Percentiles rank a stretch among this genome's conserved stretches.
phyloP scores from a whole-genome alignment of 2,888 invertebrate genomes.

The Graphium colonna region DNA sequence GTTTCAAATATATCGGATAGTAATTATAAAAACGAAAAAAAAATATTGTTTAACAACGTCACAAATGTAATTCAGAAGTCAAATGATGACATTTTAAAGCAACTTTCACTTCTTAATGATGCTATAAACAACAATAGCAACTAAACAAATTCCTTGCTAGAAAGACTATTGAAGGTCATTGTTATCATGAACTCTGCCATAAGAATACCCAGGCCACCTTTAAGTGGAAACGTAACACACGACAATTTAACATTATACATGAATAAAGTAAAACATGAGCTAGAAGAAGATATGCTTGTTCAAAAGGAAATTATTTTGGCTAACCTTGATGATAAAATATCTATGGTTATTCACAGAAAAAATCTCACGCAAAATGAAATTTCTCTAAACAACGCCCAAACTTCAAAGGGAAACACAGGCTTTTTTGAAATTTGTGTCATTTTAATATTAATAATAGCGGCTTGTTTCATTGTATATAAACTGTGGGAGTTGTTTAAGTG shows the following conservation, averaged over 20 bases:
- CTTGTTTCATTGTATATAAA: not conserved
- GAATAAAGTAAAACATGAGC: conserved; percentile 35
- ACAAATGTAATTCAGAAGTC: conserved; percentile 1
- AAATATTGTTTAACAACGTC: not conserved
- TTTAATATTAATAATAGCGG: not conserved
- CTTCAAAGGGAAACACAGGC: not conserved
- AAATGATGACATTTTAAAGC: not conserved
- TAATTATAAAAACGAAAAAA: no score
- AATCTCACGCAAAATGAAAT: not conserved
- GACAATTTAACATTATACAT: conserved; percentile 35
- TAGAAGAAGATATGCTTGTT: conserved; percentile 33
- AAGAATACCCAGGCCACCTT: not conserved
- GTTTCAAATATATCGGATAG: not conserved
- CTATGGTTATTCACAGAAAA: conserved; percentile 25
- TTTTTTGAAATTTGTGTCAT: conserved; percentile 25
- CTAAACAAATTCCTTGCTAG: not conserved
- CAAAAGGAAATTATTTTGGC: conserved; percentile 37
- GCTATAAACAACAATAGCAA: no score
- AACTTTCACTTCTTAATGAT: conserved; percentile 1
- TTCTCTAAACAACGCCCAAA: not conserved
- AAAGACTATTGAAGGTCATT: conserved; percentile 2
- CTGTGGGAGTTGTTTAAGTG: not conserved
- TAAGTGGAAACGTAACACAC: conserved; percentile 30
- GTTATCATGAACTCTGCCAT: not conserved
- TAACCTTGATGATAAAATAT: conserved; percentile 34